Base-by-base conservation (phyloP, 2,113 vertebrate species). In the Alethe castanea region DNA sequence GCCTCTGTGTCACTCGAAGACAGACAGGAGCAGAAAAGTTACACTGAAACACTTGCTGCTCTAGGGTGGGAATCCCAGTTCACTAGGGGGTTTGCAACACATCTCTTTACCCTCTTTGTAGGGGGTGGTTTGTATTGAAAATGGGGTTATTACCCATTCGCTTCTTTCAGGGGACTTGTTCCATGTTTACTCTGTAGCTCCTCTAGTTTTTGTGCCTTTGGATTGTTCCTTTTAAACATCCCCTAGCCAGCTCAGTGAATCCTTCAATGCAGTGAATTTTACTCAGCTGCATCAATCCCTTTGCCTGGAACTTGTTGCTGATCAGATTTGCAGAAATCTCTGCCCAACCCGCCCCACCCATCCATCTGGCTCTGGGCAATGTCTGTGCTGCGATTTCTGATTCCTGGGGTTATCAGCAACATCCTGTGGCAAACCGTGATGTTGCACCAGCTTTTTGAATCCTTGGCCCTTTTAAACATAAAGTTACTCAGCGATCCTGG, bases 401-500 rank as follows among this genome's bases (percentile, higher is more conserved):
- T 52, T 38, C 36, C 3, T 2, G 47, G 20, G 12, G 12, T 40
- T 31, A 76, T 40, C 44, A 60, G 23, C 26, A 33, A 9, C 9
- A 7, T 36, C 38, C 6, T 42, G 0, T 11, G 35, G 17, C 3
- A 12, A 28, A 16, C n/a, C 52, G 26, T 26, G 29, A 35, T 33
- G 57, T 35, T 44, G 48, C 50, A 69, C 26, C 33, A 53, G 23
- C 59, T 71, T 52, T 67, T 25, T 59, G 13, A 74, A 62, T 44
- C n/a, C 40, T 12, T 25, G 9, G 2, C 7, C 17, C 19, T 7
- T 35, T 56, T 11, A 24, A 22, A 28, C 45, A 5, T 38, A 1
- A n/a, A 22, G 5, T 79, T 59, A 5, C 54, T 28, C 19, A 11
- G 33, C 0, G 0, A 5, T 47, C 23, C 12, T 18, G 31, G 4